These are phyloP conservation scores for Cydia splendana DNA, from an alignment of 1,140 invertebrate genomes.

Conservation along the genomic window DNA sequence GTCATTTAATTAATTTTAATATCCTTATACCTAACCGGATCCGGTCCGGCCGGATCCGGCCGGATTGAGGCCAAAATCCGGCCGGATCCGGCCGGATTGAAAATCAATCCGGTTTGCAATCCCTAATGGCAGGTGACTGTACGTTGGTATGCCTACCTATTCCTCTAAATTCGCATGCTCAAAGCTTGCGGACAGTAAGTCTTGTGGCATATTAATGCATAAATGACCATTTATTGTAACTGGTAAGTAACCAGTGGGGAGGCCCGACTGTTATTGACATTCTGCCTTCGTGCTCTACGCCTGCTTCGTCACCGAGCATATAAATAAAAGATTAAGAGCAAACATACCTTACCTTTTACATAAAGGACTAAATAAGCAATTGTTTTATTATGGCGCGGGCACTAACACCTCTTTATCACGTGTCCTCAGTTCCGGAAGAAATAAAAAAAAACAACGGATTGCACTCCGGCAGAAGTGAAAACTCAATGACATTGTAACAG, in stretches of 20 bases:
- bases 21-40: no score
- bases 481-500: no score
- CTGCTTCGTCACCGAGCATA: constrained; percentile 41
- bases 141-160: neutral
- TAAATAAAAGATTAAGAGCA: constrained; percentile 52
- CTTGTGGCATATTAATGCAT: constrained; percentile 30
- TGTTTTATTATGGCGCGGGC: neutral
- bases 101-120: no score
- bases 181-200: constrained; percentile 33
- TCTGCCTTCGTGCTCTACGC: constrained; percentile 47
- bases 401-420: neutral
- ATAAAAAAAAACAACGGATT: no score
- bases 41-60: no score
- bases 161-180: neutral
- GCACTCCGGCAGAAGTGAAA: no score
- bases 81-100: no score
- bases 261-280: constrained; percentile 59
- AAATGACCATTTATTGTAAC: constrained; percentile 31
- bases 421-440: neutral
- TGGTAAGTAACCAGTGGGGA: constrained; percentile 45
- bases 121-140: no score
- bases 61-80: no score
- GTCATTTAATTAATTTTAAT: no score
- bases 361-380: neutral
- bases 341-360: constrained; percentile 28